These are phyloP conservation scores for Eupleurogrammus muticus DNA, from an alignment of 2,797 vertebrate genomes.

Conservation along the genomic window DNA sequence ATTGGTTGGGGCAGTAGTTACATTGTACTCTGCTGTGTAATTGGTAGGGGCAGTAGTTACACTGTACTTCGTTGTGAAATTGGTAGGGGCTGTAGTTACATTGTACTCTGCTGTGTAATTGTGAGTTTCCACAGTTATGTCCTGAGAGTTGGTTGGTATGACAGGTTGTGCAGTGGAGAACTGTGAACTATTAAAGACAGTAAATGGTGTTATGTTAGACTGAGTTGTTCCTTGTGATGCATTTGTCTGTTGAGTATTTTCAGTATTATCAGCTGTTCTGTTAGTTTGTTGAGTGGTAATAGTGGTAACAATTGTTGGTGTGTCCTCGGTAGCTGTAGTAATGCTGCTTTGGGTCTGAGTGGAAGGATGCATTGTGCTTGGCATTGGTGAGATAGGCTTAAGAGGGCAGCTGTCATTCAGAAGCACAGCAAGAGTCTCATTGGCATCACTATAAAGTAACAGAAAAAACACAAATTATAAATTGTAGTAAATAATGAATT, in stretches of 20 bases:
- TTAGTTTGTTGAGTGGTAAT: conserved; percentile 5
- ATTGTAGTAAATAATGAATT: not conserved
- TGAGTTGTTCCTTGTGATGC: conserved; percentile 17
- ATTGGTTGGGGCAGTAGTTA: not conserved
- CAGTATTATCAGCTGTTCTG: not conserved
- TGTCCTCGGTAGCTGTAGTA: conserved; percentile 7
- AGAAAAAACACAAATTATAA: not conserved
- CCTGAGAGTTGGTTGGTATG: conserved; percentile 4
- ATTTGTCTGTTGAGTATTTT: not conserved
- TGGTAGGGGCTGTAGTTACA: not conserved
- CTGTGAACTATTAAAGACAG: conserved; percentile 3
- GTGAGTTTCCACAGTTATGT: not conserved
- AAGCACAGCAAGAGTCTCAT: conserved; percentile 65
- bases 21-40: not conserved
- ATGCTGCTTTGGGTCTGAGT: conserved; percentile 3
- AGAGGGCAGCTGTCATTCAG: conserved; percentile 63
- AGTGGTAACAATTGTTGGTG: not conserved
- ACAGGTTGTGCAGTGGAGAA: conserved; percentile 2
- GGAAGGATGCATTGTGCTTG: conserved; percentile 1
- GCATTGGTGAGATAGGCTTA: not conserved
- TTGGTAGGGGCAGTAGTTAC: too few relatives aligned
- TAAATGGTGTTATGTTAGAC: not conserved
- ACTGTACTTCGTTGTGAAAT: conserved; percentile 3
- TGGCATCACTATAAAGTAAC: conserved; percentile 50
- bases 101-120: too few relatives aligned